Evolutionary conservation across 2,797 vertebrate genomes (phyloP).

Genomic region (Darevskia mixta): DNA sequence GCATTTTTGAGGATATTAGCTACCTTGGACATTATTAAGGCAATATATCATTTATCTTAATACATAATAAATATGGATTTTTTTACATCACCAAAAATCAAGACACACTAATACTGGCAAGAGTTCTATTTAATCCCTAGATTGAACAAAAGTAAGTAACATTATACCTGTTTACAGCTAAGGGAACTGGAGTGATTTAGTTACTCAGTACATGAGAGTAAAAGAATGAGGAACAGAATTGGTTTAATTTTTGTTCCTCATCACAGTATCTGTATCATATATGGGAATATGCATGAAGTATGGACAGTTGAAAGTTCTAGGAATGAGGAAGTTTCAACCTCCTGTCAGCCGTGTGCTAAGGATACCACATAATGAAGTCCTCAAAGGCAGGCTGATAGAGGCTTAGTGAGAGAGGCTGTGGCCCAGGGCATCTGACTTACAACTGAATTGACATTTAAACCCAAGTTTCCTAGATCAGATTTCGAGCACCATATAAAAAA

Average conservation of each 20-base stretch:
- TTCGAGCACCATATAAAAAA: not conserved
- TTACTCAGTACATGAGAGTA: not conserved
- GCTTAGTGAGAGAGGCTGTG: not conserved
- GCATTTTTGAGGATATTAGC: not conserved
- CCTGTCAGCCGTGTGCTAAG: not conserved
- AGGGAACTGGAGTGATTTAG: not conserved
- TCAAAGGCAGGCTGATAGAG: not conserved
- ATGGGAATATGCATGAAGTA: not conserved
- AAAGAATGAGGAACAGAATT: constrained; percentile 24
- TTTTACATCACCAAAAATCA: not conserved
- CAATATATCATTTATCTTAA: not conserved
- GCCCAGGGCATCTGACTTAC: not conserved
- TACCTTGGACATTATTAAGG: not conserved
- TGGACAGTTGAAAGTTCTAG: not conserved
- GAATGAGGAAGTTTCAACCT: not conserved
- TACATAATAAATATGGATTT: not conserved
- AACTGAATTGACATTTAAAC: not conserved
- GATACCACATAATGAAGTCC: not conserved
- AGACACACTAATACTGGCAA: not conserved
- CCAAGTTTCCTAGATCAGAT: not conserved
- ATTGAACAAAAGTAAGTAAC: not conserved
- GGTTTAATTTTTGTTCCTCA: not conserved
- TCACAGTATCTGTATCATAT: not conserved
- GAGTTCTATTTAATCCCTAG: not conserved
- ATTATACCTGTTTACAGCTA: not conserved